Conservation (phyloP, 2,797 vertebrate genomes). For the Acanthis flammea region DNA sequence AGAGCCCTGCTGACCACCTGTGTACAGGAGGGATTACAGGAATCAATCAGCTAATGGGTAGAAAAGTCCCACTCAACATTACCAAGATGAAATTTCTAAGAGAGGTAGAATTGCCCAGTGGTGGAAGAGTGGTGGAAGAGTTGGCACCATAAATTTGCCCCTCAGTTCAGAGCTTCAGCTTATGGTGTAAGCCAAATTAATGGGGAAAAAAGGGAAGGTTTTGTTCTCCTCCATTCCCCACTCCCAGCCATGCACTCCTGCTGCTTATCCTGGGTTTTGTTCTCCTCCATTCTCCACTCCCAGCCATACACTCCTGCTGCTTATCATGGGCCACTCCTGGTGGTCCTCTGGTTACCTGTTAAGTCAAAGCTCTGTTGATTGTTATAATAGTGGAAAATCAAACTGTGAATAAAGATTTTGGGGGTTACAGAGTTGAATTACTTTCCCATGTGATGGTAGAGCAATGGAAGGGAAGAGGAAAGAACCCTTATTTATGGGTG, state of each 20-base stretch:
- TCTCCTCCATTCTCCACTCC: background rate
- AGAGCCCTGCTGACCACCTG: background rate
- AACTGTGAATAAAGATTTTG: background rate
- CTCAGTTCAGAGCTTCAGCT: background rate
- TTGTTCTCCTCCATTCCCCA: background rate
- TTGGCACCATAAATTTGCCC: accelerated
- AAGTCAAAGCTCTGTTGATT: background rate
- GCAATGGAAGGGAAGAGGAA: background rate
- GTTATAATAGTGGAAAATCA: background rate
- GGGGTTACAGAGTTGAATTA: background rate
- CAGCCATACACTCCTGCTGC: background rate
- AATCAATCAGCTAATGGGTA: background rate
- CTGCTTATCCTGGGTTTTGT: background rate
- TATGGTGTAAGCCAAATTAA: background rate
- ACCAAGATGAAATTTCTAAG: background rate
- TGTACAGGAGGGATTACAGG: background rate
- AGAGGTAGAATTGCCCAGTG: background rate
- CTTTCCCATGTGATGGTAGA: background rate
- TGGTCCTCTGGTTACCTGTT: background rate
- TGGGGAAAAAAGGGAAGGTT: background rate
- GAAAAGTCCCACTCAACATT: background rate
- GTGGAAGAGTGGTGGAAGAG: background rate
- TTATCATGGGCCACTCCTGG: background rate
- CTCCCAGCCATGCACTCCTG: background rate
- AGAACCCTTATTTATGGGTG: background rate